phyloP scores from a whole-genome alignment of 2,888 invertebrate species.

The Aphelenchoides bicaudatus region DNA sequence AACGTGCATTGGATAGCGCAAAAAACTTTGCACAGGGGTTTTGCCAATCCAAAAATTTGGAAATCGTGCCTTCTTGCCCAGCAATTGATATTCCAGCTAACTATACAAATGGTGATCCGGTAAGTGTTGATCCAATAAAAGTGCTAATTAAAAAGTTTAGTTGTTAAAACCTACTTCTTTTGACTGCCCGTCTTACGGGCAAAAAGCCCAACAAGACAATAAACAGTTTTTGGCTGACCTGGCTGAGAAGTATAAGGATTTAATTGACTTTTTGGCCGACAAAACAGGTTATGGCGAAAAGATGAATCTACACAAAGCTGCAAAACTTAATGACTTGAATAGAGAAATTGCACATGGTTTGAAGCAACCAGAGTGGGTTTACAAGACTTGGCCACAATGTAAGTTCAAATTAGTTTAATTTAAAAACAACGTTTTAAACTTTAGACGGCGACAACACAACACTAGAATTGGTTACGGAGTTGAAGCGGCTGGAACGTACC shows the following conservation, averaged over 20 bases:
- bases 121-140: neutral
- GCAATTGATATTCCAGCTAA: too few species aligned
- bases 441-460: constrained; percentile 17
- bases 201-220: neutral
- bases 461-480: constrained; percentile 32
- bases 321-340: constrained; percentile 36
- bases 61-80: neutral
- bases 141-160: neutral
- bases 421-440: constrained; percentile 25
- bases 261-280: constrained; percentile 37
- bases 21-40: neutral
- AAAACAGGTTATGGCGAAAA: constrained; percentile 31
- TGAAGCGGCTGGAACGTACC: constrained; percentile 21
- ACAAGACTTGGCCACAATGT: constrained; percentile 42
- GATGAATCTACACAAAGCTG: constrained; percentile 28
- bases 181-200: constrained; percentile 3
- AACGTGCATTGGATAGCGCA: neutral
- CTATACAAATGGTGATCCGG: neutral
- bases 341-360: constrained; percentile 36
- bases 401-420: constrained; percentile 34
- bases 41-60: neutral
- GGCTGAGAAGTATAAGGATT: constrained; percentile 35
- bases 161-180: constrained; percentile 15
- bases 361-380: constrained; percentile 45
- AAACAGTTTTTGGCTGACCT: neutral